Evolutionary conservation across 2,888 invertebrate genomes (phyloP).

Genomic region (Diaperis boleti): DNA sequence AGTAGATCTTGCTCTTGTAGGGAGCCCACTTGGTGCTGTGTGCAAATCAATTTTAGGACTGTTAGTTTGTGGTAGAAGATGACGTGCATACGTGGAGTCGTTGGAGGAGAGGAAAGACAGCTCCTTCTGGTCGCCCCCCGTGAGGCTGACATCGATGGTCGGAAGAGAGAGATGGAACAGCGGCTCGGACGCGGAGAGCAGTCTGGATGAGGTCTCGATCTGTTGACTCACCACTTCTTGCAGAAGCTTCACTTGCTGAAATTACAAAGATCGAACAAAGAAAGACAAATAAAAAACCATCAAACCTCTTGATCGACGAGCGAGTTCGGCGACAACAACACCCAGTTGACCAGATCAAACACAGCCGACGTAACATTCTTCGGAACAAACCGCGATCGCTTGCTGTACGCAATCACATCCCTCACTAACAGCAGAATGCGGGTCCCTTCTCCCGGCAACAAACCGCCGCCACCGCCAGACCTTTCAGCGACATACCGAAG

Average conservation of each 20-base stretch:
- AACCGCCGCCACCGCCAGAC: constrained; percentile 57
- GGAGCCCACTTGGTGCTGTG: constrained; percentile 17
- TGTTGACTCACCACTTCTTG: constrained; percentile 52
- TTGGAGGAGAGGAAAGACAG: constrained; percentile 13
- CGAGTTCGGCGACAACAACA: constrained; percentile 76
- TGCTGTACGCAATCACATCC: constrained; percentile 69
- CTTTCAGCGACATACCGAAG: constrained; percentile 66
- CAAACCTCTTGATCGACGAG: constrained; percentile 80
- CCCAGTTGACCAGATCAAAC: constrained; percentile 74
- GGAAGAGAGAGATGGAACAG: constrained; percentile 45
- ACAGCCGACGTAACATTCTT: constrained; percentile 69
- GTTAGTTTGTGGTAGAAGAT: neutral
- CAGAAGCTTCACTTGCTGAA: constrained; percentile 53
- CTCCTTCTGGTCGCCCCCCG: constrained; percentile 21
- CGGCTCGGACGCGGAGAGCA: constrained; percentile 39
- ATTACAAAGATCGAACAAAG: too few species aligned
- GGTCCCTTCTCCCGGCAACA: constrained; percentile 74
- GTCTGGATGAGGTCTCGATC: constrained; percentile 44
- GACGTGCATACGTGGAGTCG: constrained; percentile 8
- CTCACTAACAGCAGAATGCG: constrained; percentile 71
- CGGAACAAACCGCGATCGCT: constrained; percentile 35
- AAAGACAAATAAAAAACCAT: too few species aligned
- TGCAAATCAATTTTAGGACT: neutral
- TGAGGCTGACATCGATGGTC: constrained; percentile 48
- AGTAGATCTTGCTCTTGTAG: constrained; percentile 4